Evolutionary conservation across 2,797 vertebrate genomes (phyloP), one percentile per base, ranked within the genome.

Genomic region (Tokudaia muenninki): DNA sequence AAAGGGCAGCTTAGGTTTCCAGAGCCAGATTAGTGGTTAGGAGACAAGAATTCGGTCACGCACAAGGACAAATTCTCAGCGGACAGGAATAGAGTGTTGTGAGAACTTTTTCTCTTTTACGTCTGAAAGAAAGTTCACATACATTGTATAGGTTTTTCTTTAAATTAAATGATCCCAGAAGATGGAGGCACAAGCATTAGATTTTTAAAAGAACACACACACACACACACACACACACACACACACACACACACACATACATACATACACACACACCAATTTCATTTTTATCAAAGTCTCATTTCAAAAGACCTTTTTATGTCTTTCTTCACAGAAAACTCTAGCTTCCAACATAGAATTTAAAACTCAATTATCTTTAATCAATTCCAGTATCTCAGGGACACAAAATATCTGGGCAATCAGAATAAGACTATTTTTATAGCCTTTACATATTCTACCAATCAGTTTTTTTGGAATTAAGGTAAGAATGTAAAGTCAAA

Each of bases 171-270:
- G 96, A 44, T 11, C 1, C 67, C 65, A 83, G 16, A 67, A 91
- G 31, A 67, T 61, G 59, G 59, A 61, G 22, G 22, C 22, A 24
- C 90, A 92, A 22, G 14, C 16, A 67, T 95, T 87, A 63, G 31
- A 63, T 91, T 92, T 94, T 94, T 92, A 57, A 94, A 55, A 72
- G 90, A 92, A 67, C 29, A 50, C 13, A 82, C 87, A 47, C 41
- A 59, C 55, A 78, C 52, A 41, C 41, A 2, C 41, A 41, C n/a
- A n/a, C n/a, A 41, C 12, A 67, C 29, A 34, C 29, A 34, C 29
- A 34, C 29, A 34, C 29, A 34, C 34, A 70, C 31, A 34, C 4
- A 70, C 13, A 70, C 29, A 34, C 57, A 57, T 4, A 57, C 19
- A 57, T 3, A 57, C 50, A 9, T 10, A 50, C 50, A 55, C 55